These are phyloP conservation scores for Chlamydotis undulata DNA, from an alignment of 2,113 vertebrate genomes.

Conservation along the genomic window DNA sequence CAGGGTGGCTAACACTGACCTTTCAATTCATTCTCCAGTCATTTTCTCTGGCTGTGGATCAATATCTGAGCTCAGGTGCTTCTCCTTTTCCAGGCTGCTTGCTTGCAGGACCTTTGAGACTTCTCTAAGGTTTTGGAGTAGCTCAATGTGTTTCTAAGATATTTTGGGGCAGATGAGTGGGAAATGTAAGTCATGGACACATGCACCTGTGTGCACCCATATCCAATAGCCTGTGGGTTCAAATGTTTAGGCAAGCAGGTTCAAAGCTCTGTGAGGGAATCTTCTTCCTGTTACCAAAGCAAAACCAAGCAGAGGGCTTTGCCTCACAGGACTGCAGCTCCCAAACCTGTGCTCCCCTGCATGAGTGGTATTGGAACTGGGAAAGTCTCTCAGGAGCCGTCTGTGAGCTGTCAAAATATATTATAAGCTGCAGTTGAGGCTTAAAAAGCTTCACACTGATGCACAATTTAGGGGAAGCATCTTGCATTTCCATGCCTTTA, in stretches of 20 bases:
- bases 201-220: neutral
- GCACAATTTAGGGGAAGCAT: conserved; percentile 15
- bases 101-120: neutral
- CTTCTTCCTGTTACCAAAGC: neutral
- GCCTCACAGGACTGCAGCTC: neutral
- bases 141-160: neutral
- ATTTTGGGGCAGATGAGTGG: neutral
- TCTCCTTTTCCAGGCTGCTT: neutral
- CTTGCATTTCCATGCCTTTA: conserved; percentile 38
- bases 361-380: neutral
- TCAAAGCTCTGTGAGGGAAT: neutral
- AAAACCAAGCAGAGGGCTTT: neutral
- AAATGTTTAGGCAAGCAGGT: neutral
- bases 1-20: neutral
- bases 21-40: neutral
- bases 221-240: neutral
- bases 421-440: neutral
- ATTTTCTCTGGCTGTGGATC: neutral
- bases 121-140: neutral
- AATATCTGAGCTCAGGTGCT: neutral
- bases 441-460: conserved; percentile 10
- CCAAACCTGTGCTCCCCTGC: neutral
- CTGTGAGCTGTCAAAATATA: conserved; percentile 44
- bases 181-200: neutral
- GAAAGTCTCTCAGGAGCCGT: neutral